Evolutionary conservation across 2,888 invertebrate species (phyloP).

Genomic region (Ypsolopha scabrella): DNA sequence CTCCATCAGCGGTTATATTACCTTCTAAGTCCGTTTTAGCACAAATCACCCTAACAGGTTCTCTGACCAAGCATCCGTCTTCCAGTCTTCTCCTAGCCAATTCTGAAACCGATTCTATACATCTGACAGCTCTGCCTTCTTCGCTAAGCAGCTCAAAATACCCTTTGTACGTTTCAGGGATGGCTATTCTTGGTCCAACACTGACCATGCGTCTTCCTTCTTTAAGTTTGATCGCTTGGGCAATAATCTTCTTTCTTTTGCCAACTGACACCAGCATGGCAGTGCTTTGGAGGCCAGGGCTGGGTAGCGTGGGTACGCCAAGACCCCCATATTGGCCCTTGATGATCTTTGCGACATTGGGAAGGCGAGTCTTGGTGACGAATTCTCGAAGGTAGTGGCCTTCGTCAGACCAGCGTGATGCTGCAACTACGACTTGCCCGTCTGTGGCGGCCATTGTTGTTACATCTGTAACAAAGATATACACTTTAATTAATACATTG

Average conservation of each 20-base stretch:
- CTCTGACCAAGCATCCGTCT: constrained; percentile 83
- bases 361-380: constrained; percentile 80
- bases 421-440: constrained; percentile 90
- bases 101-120: constrained; percentile 90
- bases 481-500: no score
- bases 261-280: constrained; percentile 89
- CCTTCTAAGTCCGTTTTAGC: constrained; percentile 73
- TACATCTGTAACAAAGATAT: constrained; percentile 65
- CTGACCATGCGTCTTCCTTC: constrained; percentile 86
- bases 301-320: constrained; percentile 89
- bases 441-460: constrained; percentile 87
- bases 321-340: constrained; percentile 94
- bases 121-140: constrained; percentile 91
- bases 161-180: constrained; percentile 91
- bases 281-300: constrained; percentile 87
- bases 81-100: constrained; percentile 81
- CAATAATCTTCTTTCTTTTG: constrained; percentile 86
- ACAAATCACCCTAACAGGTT: constrained; percentile 78
- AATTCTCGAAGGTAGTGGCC: constrained; percentile 80
- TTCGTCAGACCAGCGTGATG: constrained; percentile 82
- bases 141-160: constrained; percentile 95
- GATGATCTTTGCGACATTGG: constrained; percentile 90
- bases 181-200: constrained; percentile 85
- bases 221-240: constrained; percentile 91
- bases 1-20: constrained; percentile 75